These are phyloP conservation scores for Hyles euphorbiae DNA, from an alignment of 1,140 invertebrate genomes.

Conservation along the genomic window DNA sequence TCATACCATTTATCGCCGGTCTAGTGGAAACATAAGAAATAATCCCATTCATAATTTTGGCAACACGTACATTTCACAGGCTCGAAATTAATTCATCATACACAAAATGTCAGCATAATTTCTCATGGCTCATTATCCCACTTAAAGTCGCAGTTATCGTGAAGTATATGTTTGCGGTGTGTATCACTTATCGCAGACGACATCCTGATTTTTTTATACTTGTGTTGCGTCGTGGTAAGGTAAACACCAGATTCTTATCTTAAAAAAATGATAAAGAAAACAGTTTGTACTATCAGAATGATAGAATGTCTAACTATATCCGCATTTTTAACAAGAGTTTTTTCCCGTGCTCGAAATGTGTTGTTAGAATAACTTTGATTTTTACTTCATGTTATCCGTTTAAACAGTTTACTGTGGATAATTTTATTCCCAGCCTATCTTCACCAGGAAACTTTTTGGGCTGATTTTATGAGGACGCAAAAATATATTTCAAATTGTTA, in stretches of 20 bases:
- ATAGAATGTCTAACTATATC: constrained; percentile 23
- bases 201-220: constrained; percentile 54
- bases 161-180: constrained; percentile 30
- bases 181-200: constrained; percentile 42
- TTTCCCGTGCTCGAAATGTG: no score
- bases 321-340: neutral
- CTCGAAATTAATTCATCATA: constrained; percentile 2
- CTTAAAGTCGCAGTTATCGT: constrained; percentile 1
- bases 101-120: constrained; percentile 5
- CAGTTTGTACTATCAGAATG: constrained; percentile 45
- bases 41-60: constrained; percentile 1
- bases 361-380: no score
- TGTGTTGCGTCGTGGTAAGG: constrained; percentile 47
- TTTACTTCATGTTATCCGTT: no score
- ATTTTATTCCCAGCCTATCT: no score
- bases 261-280: constrained; percentile 34
- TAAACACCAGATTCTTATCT: constrained; percentile 59
- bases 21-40: no score
- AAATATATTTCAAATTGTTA: no score
- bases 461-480: no score
- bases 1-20: no score
- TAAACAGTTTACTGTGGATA: no score
- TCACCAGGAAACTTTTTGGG: no score
- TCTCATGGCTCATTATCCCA: constrained; percentile 8
- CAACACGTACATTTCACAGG: neutral